phyloP scores from a whole-genome alignment of 2,888 invertebrate genomes.

The Dicyrtoma fusca region DNA sequence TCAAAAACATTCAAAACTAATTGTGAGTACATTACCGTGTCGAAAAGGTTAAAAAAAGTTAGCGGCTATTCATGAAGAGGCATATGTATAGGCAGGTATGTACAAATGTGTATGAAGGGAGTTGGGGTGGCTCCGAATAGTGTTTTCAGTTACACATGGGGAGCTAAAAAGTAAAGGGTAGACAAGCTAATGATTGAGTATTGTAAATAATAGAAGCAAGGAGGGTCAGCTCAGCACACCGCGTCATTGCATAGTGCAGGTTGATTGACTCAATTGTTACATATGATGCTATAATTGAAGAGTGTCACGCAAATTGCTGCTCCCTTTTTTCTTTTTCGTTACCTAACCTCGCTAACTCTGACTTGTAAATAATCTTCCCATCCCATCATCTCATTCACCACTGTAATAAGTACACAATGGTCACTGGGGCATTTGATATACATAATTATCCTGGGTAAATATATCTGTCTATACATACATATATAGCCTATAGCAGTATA shows the following conservation, averaged over 20 bases:
- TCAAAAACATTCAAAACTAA: no score
- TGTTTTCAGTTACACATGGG: constrained; percentile 5
- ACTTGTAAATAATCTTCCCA: constrained; percentile 32
- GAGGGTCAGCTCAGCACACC: constrained; percentile 5
- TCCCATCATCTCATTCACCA: neutral
- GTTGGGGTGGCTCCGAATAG: no score
- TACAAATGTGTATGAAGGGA: no score
- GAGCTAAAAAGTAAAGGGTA: constrained; percentile 4
- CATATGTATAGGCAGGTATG: no score
- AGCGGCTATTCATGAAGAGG: no score
- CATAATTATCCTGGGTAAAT: neutral
- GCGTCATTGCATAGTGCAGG: constrained; percentile 35
- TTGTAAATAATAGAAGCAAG: constrained; percentile 14
- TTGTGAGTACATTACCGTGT: no score
- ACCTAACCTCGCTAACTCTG: constrained; percentile 8
- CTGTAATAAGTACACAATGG: no score
- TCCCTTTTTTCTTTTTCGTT: constrained; percentile 1
- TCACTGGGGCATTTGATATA: no score
- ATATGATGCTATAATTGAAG: constrained; percentile 52
- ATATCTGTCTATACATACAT: neutral
- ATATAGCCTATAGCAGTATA: neutral
- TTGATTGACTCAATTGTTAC: constrained; percentile 53
- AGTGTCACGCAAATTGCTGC: constrained; percentile 52
- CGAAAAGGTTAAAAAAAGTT: no score
- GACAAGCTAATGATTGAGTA: constrained; percentile 25